Conservation (phyloP, 2,888 invertebrate species). For the Monoplex corrugatus region DNA sequence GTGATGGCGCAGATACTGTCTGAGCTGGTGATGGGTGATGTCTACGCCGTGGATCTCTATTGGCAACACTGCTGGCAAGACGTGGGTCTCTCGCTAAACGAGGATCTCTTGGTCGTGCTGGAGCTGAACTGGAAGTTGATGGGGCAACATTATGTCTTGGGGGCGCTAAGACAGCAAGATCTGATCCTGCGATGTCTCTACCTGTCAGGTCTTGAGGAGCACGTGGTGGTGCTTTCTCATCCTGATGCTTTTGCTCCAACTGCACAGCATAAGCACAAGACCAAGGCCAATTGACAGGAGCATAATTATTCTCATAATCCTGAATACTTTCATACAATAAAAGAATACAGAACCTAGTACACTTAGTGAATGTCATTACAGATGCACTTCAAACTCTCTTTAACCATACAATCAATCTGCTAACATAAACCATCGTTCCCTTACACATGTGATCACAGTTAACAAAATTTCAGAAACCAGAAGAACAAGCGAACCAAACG, state of each 20-base stretch:
- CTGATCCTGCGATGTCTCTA: not conserved
- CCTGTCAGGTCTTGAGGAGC: constrained; percentile 13
- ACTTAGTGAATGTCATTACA: not conserved
- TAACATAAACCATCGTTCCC: not conserved
- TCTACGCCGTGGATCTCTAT: constrained; percentile 52
- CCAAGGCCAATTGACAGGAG: not conserved
- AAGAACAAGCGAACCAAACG: not conserved
- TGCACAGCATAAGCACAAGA: constrained; percentile 32
- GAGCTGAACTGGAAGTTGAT: constrained; percentile 9
- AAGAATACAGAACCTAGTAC: not conserved
- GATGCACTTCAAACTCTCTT: not conserved
- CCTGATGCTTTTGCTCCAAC: constrained; percentile 45
- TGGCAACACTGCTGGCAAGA: constrained; percentile 45
- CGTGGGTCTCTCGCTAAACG: constrained; percentile 59
- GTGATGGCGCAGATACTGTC: not conserved
- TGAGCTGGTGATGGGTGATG: constrained; percentile 43
- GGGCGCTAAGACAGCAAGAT: not conserved
- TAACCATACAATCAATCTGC: not conserved
- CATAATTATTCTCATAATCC: no score
- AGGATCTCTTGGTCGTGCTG: constrained; percentile 53
- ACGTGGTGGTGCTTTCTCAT: constrained; percentile 6
- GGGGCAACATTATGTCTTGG: not conserved
- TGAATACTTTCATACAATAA: no score
- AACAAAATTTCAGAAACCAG: not conserved
- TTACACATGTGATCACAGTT: not conserved